These are phyloP conservation scores for Tragelaphus strepsiceros DNA, from an alignment of 2,113 vertebrate genomes.

Conservation along the genomic window DNA sequence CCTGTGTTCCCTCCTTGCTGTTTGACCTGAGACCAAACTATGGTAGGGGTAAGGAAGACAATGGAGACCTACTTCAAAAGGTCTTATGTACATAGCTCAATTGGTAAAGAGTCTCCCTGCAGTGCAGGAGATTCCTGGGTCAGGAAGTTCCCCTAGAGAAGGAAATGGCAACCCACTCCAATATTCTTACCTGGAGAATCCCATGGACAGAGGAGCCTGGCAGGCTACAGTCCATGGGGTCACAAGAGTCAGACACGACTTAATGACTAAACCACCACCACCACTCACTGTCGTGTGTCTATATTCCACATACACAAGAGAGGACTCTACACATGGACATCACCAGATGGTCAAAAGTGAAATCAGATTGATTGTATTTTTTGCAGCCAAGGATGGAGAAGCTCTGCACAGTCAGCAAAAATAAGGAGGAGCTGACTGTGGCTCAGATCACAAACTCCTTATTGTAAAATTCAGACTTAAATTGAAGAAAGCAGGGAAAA, in stretches of 20 bases:
- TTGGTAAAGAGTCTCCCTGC: not conserved
- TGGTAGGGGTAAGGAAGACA: not conserved
- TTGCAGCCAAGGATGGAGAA: not conserved
- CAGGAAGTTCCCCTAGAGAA: not conserved
- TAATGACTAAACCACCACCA: not conserved
- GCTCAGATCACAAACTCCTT: not conserved
- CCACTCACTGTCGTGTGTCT: not conserved
- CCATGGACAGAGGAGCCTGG: not conserved
- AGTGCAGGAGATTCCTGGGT: not conserved
- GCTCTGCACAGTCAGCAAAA: not conserved
- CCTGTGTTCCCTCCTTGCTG: not conserved
- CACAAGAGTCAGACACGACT: not conserved
- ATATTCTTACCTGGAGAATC: not conserved
- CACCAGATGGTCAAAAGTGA: accelerated
- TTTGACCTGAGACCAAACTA: not conserved
- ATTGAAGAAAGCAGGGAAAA: not conserved
- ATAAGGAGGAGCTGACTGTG: not conserved
- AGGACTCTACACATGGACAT: not conserved
- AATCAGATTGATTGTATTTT: not conserved
- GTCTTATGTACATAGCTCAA: not conserved
- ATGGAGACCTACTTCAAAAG: not conserved
- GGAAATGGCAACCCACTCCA: not conserved
- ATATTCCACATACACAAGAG: not conserved
- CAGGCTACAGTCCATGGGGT: not conserved
- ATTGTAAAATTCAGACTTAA: not conserved